These are phyloP conservation scores for Andrena dorsata DNA, from an alignment of 2,888 invertebrate species.

Conservation along the genomic window DNA sequence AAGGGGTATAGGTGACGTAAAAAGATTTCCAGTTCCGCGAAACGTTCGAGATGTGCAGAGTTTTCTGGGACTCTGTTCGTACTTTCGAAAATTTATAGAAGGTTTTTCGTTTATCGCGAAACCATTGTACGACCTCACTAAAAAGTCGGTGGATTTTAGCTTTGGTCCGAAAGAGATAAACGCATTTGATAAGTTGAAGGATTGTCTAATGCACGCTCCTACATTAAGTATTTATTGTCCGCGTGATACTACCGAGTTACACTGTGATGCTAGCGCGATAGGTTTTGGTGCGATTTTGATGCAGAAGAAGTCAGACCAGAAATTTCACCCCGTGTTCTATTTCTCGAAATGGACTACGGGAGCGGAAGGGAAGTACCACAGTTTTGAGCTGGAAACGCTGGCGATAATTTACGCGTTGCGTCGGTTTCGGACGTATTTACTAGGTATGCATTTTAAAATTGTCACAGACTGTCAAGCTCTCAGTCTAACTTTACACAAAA, in stretches of 20 bases:
- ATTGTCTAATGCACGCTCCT: too few species aligned
- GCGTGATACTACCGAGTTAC: slow-evolving; percentile 75
- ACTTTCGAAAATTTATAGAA: slow-evolving; percentile 29
- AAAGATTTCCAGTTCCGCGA: slow-evolving; percentile 7
- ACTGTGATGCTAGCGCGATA: slow-evolving; percentile 77
- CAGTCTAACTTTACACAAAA: slow-evolving; percentile 23
- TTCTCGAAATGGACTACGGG: slow-evolving; percentile 76
- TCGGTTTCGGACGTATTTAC: slow-evolving; percentile 72
- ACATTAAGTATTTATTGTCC: neutral
- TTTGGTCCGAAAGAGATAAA: neutral
- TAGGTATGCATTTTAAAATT: slow-evolving; percentile 25
- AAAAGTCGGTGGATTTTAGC: neutral
- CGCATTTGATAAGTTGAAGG: too few species aligned
- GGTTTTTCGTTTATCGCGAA: neutral
- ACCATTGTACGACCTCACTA: slow-evolving; percentile 2
- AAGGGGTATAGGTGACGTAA: neutral
- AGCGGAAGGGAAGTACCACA: slow-evolving; percentile 74
- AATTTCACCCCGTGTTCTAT: slow-evolving; percentile 77
- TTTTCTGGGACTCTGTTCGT: slow-evolving; percentile 8
- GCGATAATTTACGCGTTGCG: slow-evolving; percentile 67
- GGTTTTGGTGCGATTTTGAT: slow-evolving; percentile 74
- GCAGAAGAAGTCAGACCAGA: slow-evolving; percentile 72
- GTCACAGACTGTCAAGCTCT: slow-evolving; percentile 13
- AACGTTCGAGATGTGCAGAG: neutral
- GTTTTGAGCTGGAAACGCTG: slow-evolving; percentile 77